phyloP scores from a whole-genome alignment of 2,797 vertebrate species.

The Echeneis naucrates region DNA sequence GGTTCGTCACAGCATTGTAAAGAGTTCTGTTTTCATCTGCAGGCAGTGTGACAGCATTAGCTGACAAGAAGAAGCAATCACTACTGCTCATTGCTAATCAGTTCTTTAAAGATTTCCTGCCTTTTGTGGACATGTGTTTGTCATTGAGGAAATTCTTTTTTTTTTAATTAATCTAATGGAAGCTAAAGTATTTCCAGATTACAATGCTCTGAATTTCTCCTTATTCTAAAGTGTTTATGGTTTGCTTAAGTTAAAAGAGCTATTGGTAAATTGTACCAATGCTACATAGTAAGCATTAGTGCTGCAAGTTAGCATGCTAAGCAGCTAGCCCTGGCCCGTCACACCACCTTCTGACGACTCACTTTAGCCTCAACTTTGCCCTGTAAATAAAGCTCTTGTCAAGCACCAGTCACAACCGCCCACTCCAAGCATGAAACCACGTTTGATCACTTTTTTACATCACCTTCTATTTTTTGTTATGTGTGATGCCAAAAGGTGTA shows the following conservation, averaged over 20 bases:
- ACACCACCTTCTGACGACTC: no score
- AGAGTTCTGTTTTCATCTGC: constrained; percentile 36
- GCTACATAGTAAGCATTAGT: no score
- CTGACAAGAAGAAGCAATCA: constrained; percentile 27
- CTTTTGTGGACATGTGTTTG: constrained; percentile 26
- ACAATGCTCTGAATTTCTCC: neutral
- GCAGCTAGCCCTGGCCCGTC: no score
- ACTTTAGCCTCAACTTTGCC: no score
- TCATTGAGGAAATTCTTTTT: constrained; percentile 16
- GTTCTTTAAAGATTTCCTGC: constrained; percentile 34
- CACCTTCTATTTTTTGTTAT: neutral
- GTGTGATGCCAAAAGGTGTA: neutral
- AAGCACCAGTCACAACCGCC: no score
- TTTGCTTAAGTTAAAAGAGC: neutral
- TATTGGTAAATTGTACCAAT: no score
- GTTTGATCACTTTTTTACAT: neutral
- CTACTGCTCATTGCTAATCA: constrained; percentile 33
- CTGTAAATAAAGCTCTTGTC: no score
- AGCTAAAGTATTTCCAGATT: neutral
- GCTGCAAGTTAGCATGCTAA: no score
- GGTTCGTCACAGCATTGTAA: constrained; percentile 3
- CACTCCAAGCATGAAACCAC: no score
- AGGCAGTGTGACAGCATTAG: constrained; percentile 20
- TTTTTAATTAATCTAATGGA: constrained; percentile 6
- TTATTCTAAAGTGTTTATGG: neutral